These are phyloP conservation scores for Penaeus japonicus DNA, from an alignment of 1,140 invertebrate genomes.

Conservation along the genomic window DNA sequence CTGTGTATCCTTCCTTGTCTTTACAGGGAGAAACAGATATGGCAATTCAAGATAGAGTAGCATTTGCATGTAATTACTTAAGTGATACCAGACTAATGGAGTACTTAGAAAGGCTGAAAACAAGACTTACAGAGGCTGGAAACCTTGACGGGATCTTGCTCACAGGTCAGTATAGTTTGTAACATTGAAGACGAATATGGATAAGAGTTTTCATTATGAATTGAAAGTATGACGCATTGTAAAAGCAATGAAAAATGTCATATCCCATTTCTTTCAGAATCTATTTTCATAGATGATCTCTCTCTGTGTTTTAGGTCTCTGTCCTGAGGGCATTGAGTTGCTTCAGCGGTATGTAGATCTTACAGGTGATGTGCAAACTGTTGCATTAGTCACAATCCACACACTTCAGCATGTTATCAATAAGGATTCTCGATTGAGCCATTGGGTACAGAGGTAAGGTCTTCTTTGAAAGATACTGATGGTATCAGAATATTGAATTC, in stretches of 20 bases:
- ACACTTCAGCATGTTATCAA: conserved; percentile 65
- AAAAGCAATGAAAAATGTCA: too few relatives aligned
- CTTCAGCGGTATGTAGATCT: conserved; percentile 88
- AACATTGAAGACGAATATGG: not conserved
- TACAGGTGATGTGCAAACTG: conserved; percentile 93
- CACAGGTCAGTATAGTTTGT: conserved; percentile 71
- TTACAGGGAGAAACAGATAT: conserved; percentile 41
- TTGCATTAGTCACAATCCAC: conserved; percentile 80
- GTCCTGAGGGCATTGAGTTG: conserved; percentile 77
- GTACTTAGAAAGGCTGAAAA: conserved; percentile 77
- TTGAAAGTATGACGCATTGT: too few relatives aligned
- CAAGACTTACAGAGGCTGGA: conserved; percentile 77
- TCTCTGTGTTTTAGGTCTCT: conserved; percentile 68
- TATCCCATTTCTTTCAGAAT: too few relatives aligned
- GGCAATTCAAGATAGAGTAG: conserved; percentile 77
- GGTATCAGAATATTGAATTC: not conserved
- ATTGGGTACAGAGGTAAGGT: conserved; percentile 77
- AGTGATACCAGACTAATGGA: conserved; percentile 81
- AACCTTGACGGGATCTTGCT: conserved; percentile 86
- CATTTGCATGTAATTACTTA: conserved; percentile 92
- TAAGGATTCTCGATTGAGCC: conserved; percentile 70
- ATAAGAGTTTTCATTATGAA: not conserved
- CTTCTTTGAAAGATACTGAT: not conserved
- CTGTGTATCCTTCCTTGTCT: not conserved
- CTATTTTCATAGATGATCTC: too few relatives aligned